phyloP scores from a whole-genome alignment of 2,888 invertebrate species.

The Hirudinaria manillensis region DNA sequence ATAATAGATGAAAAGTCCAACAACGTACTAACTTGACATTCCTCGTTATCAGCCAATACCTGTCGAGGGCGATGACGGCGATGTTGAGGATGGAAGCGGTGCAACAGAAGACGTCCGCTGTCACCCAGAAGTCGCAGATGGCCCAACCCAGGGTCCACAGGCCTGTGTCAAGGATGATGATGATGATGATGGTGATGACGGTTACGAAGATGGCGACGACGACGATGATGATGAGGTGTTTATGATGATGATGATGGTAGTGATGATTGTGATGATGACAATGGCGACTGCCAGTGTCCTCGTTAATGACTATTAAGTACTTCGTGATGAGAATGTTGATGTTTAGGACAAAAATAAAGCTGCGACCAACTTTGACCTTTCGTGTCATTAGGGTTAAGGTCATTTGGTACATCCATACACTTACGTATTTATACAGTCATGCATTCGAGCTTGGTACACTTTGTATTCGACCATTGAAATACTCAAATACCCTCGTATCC shows the following conservation, averaged over 20 bases:
- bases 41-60: slow-evolving; percentile 53
- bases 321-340: too few species aligned
- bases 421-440: too few species aligned
- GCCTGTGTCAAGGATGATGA: slow-evolving; percentile 3
- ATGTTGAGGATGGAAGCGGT: slow-evolving; percentile 43
- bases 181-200: not conserved
- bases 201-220: not conserved
- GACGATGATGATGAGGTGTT: not conserved
- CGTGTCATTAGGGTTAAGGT: too few species aligned
- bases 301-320: too few species aligned
- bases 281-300: too few species aligned
- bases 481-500: too few species aligned
- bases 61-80: slow-evolving; percentile 46
- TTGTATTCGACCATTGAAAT: too few species aligned
- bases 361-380: too few species aligned
- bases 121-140: slow-evolving; percentile 42
- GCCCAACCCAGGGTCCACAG: slow-evolving; percentile 36
- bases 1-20: not conserved
- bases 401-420: too few species aligned
- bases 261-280: not conserved
- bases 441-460: too few species aligned
- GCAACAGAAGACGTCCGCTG: slow-evolving; percentile 45
- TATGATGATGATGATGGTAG: not conserved
- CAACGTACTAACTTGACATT: slow-evolving; percentile 42
- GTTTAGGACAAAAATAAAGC: too few species aligned